Evolutionary conservation across 2,113 vertebrate species (phyloP).

Genomic region (Plecotus auritus): DNA sequence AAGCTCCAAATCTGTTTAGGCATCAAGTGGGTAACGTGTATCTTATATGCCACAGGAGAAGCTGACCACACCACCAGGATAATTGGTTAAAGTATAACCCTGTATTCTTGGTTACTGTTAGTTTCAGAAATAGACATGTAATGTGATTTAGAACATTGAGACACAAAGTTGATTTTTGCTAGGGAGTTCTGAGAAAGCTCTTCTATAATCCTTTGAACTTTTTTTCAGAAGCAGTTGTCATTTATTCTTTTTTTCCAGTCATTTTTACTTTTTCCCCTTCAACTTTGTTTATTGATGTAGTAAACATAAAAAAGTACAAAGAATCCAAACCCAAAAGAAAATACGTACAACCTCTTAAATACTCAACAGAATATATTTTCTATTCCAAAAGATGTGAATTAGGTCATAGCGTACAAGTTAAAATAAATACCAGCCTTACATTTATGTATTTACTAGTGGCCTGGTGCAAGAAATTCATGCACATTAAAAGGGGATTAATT

Average conservation of each 20-base stretch:
- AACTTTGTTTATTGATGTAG: constrained; percentile 99
- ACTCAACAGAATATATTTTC: constrained; percentile 95
- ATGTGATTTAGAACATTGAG: neutral
- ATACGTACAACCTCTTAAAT: constrained; percentile 99
- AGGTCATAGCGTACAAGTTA: constrained; percentile 97
- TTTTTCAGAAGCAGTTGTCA: neutral
- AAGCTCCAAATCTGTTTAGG: neutral
- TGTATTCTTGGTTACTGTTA: neutral
- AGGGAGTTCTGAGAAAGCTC: neutral
- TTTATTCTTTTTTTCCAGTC: neutral
- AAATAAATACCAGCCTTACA: constrained; percentile 97
- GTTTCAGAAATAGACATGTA: constrained; percentile 1
- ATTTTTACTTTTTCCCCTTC: constrained; percentile 82
- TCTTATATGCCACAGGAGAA: neutral
- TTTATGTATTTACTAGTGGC: constrained; percentile 66
- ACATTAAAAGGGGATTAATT: too few species aligned
- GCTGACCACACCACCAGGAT: neutral
- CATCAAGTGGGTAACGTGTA: neutral
- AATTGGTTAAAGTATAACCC: neutral
- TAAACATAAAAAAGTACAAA: constrained; percentile 98
- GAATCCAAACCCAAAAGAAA: constrained; percentile 98
- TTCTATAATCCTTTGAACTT: neutral
- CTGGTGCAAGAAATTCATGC: too few species aligned
- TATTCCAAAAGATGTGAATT: constrained; percentile 94
- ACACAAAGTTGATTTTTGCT: neutral